Conservation (phyloP, 1,140 invertebrate genomes). For the Drosophila neocordata region DNA sequence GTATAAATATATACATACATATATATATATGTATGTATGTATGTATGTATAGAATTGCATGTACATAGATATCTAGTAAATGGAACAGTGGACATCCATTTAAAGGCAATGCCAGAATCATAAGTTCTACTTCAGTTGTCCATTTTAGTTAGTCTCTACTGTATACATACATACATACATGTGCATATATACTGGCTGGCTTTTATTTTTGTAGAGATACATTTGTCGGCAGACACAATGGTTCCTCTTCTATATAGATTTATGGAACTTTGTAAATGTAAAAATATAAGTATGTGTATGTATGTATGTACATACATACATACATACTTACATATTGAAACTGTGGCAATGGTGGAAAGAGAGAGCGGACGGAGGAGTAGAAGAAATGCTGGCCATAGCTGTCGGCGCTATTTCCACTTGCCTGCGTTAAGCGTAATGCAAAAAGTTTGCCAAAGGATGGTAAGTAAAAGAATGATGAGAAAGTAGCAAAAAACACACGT, state of each 20-base stretch:
- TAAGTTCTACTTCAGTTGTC: not conserved
- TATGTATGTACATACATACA: too few relatives aligned
- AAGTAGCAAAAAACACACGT: conserved; percentile 2
- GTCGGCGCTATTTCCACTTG: conserved; percentile 54
- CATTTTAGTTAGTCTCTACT: not conserved
- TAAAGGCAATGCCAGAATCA: not conserved
- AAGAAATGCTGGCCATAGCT: not conserved
- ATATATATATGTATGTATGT: too few relatives aligned
- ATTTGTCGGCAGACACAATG: conserved; percentile 16
- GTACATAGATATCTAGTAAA: not conserved
- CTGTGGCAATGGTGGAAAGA: not conserved
- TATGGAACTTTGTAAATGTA: conserved; percentile 16
- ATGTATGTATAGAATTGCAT: not conserved
- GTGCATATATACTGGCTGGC: not conserved
- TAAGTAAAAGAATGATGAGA: not conserved
- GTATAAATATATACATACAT: not conserved
- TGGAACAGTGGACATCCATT: not conserved
- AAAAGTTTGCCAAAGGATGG: conserved; percentile 47
- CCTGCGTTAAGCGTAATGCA: conserved; percentile 54
- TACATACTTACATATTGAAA: not conserved
- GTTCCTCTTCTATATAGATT: conserved; percentile 8
- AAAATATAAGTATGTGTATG: conserved; percentile 15
- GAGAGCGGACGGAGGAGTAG: not conserved
- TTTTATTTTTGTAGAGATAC: conserved; percentile 3
- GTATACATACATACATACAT: not conserved